Percentiles rank a stretch among this genome's conserved stretches.
phyloP scores from a whole-genome alignment of 1,140 invertebrate species.

The Episyrphus balteatus region DNA sequence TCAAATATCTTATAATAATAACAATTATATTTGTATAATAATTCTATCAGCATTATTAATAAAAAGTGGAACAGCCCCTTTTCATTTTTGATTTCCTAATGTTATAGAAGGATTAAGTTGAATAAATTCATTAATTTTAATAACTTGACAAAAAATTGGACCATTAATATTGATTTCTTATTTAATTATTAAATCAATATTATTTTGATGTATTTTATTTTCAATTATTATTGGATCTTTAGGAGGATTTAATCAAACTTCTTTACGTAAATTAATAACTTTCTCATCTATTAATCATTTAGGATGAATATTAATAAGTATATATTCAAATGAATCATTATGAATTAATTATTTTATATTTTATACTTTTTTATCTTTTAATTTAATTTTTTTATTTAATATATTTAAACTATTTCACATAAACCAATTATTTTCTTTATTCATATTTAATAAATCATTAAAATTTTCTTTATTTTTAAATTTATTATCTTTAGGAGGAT shows the following conservation, averaged over 20 bases:
- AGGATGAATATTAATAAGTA: conserved; percentile 38
- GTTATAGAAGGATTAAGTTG: conserved; percentile 37
- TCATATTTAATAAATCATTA: conserved; percentile 26
- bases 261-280: conserved; percentile 40
- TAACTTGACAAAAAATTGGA: conserved; percentile 44
- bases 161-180: conserved; percentile 37
- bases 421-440: conserved; percentile 37
- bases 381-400: conserved; percentile 37
- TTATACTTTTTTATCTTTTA: conserved; percentile 35
- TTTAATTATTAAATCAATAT: conserved; percentile 20
- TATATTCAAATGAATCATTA: conserved; percentile 34
- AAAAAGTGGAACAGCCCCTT: conserved; percentile 39
- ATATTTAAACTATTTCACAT: conserved; percentile 36
- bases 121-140: conserved; percentile 37
- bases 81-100: conserved; percentile 42
- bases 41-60: conserved; percentile 28
- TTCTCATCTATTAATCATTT: conserved; percentile 45
- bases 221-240: conserved; percentile 33
- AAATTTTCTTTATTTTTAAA: conserved; percentile 39
- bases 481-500: conserved; percentile 41
- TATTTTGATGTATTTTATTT: conserved; percentile 34
- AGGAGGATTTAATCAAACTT: conserved; percentile 40
- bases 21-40: conserved; percentile 13
- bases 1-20: conserved; percentile 14
- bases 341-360: conserved; percentile 37